A percentile compares a stretch with the other conserved stretches of the same genome.
Conservation (phyloP, 1,140 invertebrate species). For the Hestina assimilis region DNA sequence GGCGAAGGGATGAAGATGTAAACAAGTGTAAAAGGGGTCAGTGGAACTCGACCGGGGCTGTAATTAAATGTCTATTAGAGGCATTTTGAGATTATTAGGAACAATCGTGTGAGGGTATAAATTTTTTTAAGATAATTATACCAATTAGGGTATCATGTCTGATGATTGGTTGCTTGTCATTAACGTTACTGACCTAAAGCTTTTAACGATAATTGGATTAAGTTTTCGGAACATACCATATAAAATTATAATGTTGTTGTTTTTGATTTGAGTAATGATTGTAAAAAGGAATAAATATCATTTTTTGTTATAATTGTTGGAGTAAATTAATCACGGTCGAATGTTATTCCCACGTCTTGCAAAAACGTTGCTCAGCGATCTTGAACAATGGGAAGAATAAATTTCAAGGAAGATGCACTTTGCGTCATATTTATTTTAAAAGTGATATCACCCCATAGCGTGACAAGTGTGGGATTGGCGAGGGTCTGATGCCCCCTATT, state of each 20-base stretch:
- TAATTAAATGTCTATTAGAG: constrained; percentile 76
- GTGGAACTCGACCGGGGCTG: constrained; percentile 59
- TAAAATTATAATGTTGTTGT: background rate
- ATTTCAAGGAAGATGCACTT: constrained; percentile 37
- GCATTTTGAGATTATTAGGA: constrained; percentile 68
- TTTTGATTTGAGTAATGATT: background rate
- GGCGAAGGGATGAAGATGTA: constrained; percentile 73
- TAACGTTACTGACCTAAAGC: background rate
- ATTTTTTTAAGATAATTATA: constrained; percentile 54
- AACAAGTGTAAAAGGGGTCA: constrained; percentile 78
- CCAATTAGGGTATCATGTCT: constrained; percentile 42
- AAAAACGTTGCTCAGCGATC: constrained; percentile 41
- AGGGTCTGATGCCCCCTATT: constrained; percentile 35
- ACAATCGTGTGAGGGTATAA: constrained; percentile 52
- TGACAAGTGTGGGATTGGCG: constrained; percentile 62
- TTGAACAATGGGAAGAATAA: constrained; percentile 42
- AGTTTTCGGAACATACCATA: background rate
- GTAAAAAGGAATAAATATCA: background rate
- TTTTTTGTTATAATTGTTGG: background rate
- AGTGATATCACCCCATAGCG: constrained; percentile 40
- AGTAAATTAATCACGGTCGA: constrained; percentile 8
- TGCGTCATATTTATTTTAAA: constrained; percentile 55
- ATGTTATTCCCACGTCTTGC: constrained; percentile 45
- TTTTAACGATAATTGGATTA: background rate
- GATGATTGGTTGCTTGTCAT: constrained; percentile 20